phyloP scores from a whole-genome alignment of 2,888 invertebrate genomes.

The Rhingia campestris region DNA sequence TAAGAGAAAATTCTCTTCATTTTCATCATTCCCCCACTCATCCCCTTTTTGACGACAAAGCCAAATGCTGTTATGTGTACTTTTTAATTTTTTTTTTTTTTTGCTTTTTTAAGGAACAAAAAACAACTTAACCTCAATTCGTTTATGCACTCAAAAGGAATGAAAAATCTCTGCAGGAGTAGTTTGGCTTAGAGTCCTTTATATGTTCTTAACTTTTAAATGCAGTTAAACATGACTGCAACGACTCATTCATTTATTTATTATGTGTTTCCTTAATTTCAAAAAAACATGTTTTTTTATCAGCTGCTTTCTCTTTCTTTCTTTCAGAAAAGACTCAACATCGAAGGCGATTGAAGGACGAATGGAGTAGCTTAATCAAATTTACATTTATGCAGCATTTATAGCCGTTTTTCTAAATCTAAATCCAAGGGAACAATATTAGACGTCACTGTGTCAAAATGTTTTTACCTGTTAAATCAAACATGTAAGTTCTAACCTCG shows the following conservation, averaged over 20 bases:
- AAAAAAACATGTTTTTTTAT: background rate
- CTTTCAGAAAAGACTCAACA: constrained; percentile 27
- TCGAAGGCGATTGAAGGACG: constrained; percentile 12
- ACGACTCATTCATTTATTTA: background rate
- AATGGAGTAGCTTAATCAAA: constrained; percentile 10
- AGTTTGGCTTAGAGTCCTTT: background rate
- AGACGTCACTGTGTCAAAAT: constrained; percentile 75
- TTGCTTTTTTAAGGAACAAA: background rate
- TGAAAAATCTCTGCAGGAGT: constrained; percentile 2
- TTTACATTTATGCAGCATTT: constrained; percentile 40
- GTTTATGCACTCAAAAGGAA: constrained; percentile 19
- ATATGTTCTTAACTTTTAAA: background rate
- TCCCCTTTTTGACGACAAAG: background rate
- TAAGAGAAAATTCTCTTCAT: background rate
- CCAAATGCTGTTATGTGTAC: constrained; percentile 20
- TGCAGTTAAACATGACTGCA: constrained; percentile 20
- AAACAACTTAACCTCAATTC: constrained; percentile 52
- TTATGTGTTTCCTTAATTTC: background rate
- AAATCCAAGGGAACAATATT: constrained; percentile 51
- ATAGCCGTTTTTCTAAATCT: constrained; percentile 29
- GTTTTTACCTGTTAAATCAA: constrained; percentile 82
- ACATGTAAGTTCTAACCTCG: constrained; percentile 79
- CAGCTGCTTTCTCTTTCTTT: background rate
- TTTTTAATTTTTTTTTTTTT: background rate
- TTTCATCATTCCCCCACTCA: background rate